phyloP scores from a whole-genome alignment of 2,888 invertebrate species.

The Antheraea yamamai region DNA sequence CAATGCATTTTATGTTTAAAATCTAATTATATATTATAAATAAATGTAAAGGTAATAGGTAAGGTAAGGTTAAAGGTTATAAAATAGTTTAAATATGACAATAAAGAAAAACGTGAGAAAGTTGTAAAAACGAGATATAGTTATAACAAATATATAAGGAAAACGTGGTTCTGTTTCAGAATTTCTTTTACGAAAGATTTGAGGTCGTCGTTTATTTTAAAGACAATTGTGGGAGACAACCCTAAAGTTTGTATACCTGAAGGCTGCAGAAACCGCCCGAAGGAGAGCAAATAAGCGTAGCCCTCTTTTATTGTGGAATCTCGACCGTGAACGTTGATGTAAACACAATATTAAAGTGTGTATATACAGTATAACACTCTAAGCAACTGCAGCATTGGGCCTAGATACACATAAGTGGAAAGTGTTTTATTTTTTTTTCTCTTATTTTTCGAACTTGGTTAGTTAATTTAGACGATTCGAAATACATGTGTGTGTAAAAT shows the following conservation, averaged over 20 bases:
- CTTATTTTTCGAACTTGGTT: too few species aligned
- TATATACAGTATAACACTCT: slow-evolving; percentile 21
- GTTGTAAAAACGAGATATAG: neutral
- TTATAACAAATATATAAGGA: neutral
- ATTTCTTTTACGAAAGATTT: neutral
- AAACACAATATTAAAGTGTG: slow-evolving; percentile 23
- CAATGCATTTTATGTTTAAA: too few species aligned
- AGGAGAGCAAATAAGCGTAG: slow-evolving; percentile 36
- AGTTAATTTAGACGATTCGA: too few species aligned
- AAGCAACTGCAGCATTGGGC: slow-evolving; percentile 4
- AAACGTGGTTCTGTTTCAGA: neutral
- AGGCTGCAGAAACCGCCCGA: slow-evolving; percentile 15
- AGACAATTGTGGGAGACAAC: slow-evolving; percentile 8
- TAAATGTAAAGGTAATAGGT: too few species aligned
- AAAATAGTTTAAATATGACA: neutral
- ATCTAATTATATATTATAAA: too few species aligned
- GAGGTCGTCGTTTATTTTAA: neutral
- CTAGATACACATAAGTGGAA: neutral
- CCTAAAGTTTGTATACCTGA: slow-evolving; percentile 13
- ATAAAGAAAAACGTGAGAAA: neutral
- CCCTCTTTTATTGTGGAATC: slow-evolving; percentile 39
- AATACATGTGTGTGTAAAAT: too few species aligned
- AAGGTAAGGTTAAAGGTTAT: too few species aligned
- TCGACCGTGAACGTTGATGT: slow-evolving; percentile 16
- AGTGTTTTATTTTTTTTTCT: neutral